phyloP scores from a whole-genome alignment of 1,140 invertebrate genomes.

The Bombyx mandarina region DNA sequence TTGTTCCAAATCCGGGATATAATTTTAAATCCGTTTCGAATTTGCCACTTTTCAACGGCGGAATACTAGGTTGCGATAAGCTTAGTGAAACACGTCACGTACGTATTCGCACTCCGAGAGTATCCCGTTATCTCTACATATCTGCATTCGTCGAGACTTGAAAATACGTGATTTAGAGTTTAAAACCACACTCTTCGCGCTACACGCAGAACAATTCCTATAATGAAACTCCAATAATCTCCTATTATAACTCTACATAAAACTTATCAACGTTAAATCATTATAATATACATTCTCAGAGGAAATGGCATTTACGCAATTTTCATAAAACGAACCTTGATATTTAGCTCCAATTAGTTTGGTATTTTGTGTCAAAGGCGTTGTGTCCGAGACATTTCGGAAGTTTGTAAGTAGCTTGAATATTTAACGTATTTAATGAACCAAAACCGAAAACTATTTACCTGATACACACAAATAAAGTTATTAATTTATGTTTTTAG shows the following conservation, averaged over 20 bases:
- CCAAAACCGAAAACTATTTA: too few species aligned
- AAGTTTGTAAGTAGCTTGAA: constrained; percentile 1
- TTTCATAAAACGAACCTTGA: constrained; percentile 15
- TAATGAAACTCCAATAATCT: too few species aligned
- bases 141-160: constrained; percentile 25
- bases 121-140: constrained; percentile 28
- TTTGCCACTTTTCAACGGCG: too few species aligned
- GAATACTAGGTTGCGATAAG: constrained; percentile 16
- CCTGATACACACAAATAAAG: too few species aligned
- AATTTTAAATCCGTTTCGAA: too few species aligned
- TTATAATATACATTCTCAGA: neutral
- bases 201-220: too few species aligned
- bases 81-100: constrained; percentile 19
- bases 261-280: too few species aligned
- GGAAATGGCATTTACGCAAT: constrained; percentile 11
- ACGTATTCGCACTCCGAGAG: constrained; percentile 17
- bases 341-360: constrained; percentile 18
- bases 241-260: too few species aligned
- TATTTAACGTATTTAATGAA: too few species aligned
- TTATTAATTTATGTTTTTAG: too few species aligned
- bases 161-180: constrained; percentile 17
- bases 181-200: too few species aligned
- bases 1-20: too few species aligned
- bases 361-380: constrained; percentile 11
- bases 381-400: constrained; percentile 14